phyloP scores from a whole-genome alignment of 2,888 invertebrate genomes.

The Scaptomyza caliginosa region DNA sequence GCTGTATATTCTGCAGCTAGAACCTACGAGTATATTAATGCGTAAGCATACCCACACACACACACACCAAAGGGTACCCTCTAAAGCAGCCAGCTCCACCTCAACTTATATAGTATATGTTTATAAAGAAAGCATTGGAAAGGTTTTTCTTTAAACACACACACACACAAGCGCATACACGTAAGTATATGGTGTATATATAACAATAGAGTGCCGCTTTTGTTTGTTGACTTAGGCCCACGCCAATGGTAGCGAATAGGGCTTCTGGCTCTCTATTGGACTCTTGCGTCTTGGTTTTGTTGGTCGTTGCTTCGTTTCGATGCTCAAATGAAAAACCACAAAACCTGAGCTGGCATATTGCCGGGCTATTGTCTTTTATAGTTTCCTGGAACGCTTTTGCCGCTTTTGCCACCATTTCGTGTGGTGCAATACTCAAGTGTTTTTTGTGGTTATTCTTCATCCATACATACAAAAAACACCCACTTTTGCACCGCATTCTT shows the following conservation, averaged over 20 bases:
- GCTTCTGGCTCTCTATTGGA: constrained; percentile 47
- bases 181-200: constrained; percentile 4
- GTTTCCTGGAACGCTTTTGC: constrained; percentile 72
- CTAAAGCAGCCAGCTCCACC: constrained; percentile 11
- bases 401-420: constrained; percentile 51
- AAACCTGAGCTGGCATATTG: constrained; percentile 80
- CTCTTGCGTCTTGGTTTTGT: constrained; percentile 11
- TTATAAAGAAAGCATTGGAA: constrained; percentile 60
- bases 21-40: constrained; percentile 59
- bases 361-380: constrained; percentile 77
- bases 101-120: constrained; percentile 12
- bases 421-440: constrained; percentile 63
- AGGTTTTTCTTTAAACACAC: constrained; percentile 53
- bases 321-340: constrained; percentile 69
- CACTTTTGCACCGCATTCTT: constrained; percentile 29
- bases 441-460: constrained; percentile 54
- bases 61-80: constrained; percentile 23
- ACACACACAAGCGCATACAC: constrained; percentile 10
- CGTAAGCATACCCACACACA: constrained; percentile 56
- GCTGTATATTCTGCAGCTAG: constrained; percentile 11
- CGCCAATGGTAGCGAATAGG: constrained; percentile 53
- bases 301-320: constrained; percentile 29
- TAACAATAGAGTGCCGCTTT: constrained; percentile 49
- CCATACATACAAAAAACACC: constrained; percentile 13
- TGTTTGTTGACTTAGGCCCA: constrained; percentile 79